Base-by-base conservation (phyloP, 2,888 invertebrate genomes). In the Neria commutata region DNA sequence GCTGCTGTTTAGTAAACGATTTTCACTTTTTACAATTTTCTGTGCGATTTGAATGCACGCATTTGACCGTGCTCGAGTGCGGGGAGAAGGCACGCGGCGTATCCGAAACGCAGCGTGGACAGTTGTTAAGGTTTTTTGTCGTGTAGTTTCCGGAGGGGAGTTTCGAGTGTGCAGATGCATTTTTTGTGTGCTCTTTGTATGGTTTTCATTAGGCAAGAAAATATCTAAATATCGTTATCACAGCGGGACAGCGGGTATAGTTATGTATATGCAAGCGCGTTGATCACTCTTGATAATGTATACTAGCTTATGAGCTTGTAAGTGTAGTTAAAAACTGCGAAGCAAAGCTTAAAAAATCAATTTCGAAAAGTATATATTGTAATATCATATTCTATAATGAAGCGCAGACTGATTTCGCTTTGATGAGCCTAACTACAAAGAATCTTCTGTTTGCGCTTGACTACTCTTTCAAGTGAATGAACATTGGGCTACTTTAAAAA, bases 181-280 rank as follows among this genome's bases (percentile, higher is more conserved):
- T 61, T 56, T 49, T 45, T 45, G 17, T 42, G 23, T 17, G 33
- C 16, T 26, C 14, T 40, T 46, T 40, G 11, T 40, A 33, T 26
- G 24, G 23, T 21, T 42, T 37, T 64, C 72, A 67, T 73, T 63
- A 74, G 61, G 70, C 71, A 69, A n/a, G n/a, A n/a, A n/a, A n/a
- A n/a, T n/a, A n/a, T n/a, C n/a, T n/a, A n/a, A 74, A 74, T 66
- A 71, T 60, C 56, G 70, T 73, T 66, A 74, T 72, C 74, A 71
- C 69, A 63, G 70, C 65, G 63, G 60, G 70, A 60, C 62, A 63
- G 71, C 62, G n/a, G 61, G 72, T 33, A 14, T 40, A 33, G 10
- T 29, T 21, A 8, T 33, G 17, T 6, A 1, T 5, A 29, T 46
- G 52, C 14, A 14, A 40, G 17, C 29, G 33, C 29, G 51, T n/a